Evolutionary conservation across 1,140 invertebrate genomes (phyloP), one percentile per base, ranked within the genome.

Genomic region (Arion vulgaris): DNA sequence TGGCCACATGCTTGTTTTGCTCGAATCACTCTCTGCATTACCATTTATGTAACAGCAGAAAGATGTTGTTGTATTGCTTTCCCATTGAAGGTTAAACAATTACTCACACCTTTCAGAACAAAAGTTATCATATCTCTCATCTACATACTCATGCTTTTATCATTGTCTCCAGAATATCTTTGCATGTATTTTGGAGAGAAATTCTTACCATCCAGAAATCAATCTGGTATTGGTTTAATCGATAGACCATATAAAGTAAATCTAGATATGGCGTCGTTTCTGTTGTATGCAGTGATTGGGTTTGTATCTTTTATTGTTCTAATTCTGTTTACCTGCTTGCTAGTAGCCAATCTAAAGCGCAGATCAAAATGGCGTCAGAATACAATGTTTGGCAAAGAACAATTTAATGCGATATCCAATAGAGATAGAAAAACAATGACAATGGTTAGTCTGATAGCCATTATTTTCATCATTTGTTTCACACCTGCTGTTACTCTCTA

Each of bases 101-200:
- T 78, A 17, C 9, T 78, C 15, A 66, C 76, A 1, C 51, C 51
- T 26, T 34, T 4, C 1, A 78, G 53, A 78, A 66, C 76, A 23
- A 66, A 36, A 19, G 28, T 62, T 23, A 2, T 66, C 39, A 36
- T 78, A 0, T 23, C 2, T 28, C 1, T n/a, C 7, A 78, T 78
- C 19, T 78, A 66, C 45, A 2, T 68, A 1, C 1, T 68, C 1
- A 78, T 38, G 32, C 23, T 68, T 28, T 0, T 68, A 0, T 7
- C 53, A 2, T 13, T 78, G 19, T 1, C 28, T 23, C 76, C 76
- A 5, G 51, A 66, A n/a, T 78, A 78, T 32, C 0, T 5, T 34
- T 38, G 2, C n/a, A 39, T 28, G 53, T 66, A 68, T n/a, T 66
- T 78, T 2, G 76, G 36, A 2, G 51, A 39, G 76, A 78, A 78